phyloP scores from a whole-genome alignment of 2,797 vertebrate genomes.

The Naso thynnoides region DNA sequence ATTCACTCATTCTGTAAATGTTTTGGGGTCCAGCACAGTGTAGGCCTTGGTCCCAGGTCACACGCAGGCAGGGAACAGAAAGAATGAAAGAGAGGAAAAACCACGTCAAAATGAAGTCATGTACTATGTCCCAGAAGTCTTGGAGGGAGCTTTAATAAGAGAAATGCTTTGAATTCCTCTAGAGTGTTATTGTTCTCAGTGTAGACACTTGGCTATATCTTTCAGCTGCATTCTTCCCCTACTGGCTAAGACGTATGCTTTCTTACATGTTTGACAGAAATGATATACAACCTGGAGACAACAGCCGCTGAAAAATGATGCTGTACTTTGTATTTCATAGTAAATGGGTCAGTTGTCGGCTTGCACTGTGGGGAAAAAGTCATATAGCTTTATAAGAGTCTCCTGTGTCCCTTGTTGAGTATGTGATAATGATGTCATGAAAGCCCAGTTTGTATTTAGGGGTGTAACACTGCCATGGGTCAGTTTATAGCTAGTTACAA shows the following conservation, averaged over 20 bases:
- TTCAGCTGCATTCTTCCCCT: conserved; percentile 47
- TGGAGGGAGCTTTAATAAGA: conserved; percentile 65
- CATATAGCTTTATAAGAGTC: conserved; percentile 56
- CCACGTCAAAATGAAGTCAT: conserved; percentile 66
- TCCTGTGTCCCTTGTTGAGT: conserved; percentile 62
- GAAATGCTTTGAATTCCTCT: conserved; percentile 74
- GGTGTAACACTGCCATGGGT: conserved; percentile 52
- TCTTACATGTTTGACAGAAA: conserved; percentile 55
- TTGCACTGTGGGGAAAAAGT: conserved; percentile 40
- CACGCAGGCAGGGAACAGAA: conserved; percentile 57
- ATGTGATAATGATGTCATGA: conserved; percentile 75
- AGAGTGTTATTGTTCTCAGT: conserved; percentile 70
- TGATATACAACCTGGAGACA: conserved; percentile 58
- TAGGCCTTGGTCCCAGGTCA: conserved; percentile 60
- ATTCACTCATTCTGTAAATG: conserved; percentile 57
- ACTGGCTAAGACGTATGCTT: conserved; percentile 33
- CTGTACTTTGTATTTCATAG: conserved; percentile 50
- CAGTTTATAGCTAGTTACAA: conserved; percentile 59
- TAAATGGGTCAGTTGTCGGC: conserved; percentile 51
- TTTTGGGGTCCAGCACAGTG: conserved; percentile 46
- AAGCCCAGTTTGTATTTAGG: conserved; percentile 61
- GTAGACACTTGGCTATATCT: conserved; percentile 65
- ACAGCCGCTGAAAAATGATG: conserved; percentile 54
- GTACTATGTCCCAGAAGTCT: conserved; percentile 58
- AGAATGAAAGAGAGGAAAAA: conserved; percentile 50